These are phyloP conservation scores for Drosophila tristis DNA, from an alignment of 1,140 invertebrate genomes.

Conservation along the genomic window DNA sequence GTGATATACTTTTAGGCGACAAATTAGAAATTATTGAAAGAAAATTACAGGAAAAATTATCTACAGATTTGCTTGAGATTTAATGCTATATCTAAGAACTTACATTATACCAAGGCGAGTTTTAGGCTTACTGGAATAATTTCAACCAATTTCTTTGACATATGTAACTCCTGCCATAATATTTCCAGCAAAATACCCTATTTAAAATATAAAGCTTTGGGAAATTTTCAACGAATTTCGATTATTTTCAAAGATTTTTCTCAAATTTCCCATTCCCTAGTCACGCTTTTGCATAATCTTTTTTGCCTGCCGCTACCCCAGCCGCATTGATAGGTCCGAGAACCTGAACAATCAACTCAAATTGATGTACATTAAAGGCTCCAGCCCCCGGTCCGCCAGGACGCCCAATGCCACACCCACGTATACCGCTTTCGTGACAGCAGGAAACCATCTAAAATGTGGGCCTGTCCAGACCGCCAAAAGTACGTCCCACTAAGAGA, in stretches of 20 bases:
- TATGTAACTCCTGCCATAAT: too few species aligned
- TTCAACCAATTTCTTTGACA: too few species aligned
- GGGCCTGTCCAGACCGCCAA: constrained; percentile 3
- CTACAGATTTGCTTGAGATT: constrained; percentile 4
- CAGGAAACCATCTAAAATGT: constrained; percentile 6
- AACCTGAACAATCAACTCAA: constrained; percentile 27
- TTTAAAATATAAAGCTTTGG: too few species aligned
- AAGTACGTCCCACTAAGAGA: constrained; percentile 13
- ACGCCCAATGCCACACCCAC: constrained; percentile 1
- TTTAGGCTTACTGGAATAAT: not conserved
- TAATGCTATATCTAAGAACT: not conserved
- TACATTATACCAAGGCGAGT: too few species aligned
- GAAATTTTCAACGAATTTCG: too few species aligned
- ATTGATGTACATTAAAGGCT: constrained; percentile 44
- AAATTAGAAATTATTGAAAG: too few species aligned
- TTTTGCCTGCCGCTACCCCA: not conserved
- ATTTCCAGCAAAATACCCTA: too few species aligned
- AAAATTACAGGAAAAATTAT: not conserved
- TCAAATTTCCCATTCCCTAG: too few species aligned
- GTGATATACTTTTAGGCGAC: not conserved
- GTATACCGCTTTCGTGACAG: constrained; percentile 1
- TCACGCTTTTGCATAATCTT: constrained; percentile 25
- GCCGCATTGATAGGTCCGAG: constrained; percentile 10
- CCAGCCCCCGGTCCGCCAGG: constrained; percentile 1
- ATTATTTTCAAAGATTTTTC: too few species aligned